These are phyloP conservation scores for Botia almorhae DNA, from an alignment of 2,797 vertebrate species.

Conservation along the genomic window DNA sequence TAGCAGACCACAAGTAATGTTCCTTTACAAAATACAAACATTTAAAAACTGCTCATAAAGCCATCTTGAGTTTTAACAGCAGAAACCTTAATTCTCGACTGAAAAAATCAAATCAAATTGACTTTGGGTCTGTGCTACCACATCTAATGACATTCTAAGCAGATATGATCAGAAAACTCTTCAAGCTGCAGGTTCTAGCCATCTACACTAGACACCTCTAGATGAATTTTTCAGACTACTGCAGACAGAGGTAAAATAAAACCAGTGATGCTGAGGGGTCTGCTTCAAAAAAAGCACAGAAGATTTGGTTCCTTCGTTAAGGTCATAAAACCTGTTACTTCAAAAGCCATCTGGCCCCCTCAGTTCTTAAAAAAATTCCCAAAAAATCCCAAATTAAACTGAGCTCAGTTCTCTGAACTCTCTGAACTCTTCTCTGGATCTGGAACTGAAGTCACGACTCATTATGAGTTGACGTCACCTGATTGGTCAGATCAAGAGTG, in stretches of 20 bases:
- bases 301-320: constrained; percentile 13
- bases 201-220: constrained; percentile 19
- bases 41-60: background rate
- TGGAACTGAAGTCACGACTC: background rate
- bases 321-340: constrained; percentile 28
- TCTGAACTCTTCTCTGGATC: too few relatives aligned
- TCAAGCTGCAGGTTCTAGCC: constrained; percentile 15
- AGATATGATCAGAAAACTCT: constrained; percentile 42
- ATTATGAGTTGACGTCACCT: constrained; percentile 21
- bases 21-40: too few relatives aligned
- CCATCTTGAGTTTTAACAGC: constrained; percentile 22
- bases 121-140: constrained; percentile 8
- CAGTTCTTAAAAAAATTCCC: background rate
- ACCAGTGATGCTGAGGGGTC: background rate
- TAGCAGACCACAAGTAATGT: too few relatives aligned
- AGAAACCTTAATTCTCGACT: constrained; percentile 10
- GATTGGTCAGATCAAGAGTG: constrained; percentile 34
- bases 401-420: background rate
- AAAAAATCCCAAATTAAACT: background rate
- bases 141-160: constrained; percentile 39
- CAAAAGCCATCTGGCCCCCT: constrained; percentile 38
- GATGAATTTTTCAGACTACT: constrained; percentile 31
- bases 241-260: constrained; percentile 18
- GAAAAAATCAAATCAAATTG: constrained; percentile 5
- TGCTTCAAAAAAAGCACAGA: background rate